Evolutionary conservation across 2,113 vertebrate genomes (phyloP).

Genomic region (Geothlypis trichas): DNA sequence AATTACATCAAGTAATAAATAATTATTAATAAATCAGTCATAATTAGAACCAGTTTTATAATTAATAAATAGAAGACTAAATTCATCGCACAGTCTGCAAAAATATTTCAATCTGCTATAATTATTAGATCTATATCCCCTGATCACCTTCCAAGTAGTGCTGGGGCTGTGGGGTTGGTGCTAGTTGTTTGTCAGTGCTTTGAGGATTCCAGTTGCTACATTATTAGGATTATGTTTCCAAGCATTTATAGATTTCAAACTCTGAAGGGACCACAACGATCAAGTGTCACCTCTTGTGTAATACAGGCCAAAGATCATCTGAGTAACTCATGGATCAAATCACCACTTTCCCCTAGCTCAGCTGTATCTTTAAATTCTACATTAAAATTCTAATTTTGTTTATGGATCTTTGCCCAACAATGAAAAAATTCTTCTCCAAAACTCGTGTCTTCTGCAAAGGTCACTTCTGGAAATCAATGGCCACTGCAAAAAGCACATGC

Average conservation of each 20-base stretch:
- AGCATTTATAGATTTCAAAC: neutral
- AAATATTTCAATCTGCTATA: neutral
- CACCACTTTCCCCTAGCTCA: neutral
- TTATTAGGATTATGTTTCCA: neutral
- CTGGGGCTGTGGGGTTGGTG: rapidly evolving
- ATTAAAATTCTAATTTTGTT: neutral
- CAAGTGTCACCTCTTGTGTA: neutral
- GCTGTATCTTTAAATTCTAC: neutral
- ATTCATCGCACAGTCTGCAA: neutral
- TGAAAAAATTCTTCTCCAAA: neutral
- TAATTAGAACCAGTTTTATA: neutral
- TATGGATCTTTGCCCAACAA: neutral
- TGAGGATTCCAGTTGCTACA: neutral
- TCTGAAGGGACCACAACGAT: neutral
- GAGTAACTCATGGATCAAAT: neutral
- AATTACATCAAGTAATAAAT: neutral
- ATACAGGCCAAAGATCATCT: neutral
- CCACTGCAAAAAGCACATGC: neutral
- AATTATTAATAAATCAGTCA: neutral
- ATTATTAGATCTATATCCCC: neutral
- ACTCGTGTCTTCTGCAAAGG: neutral
- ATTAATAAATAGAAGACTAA: neutral
- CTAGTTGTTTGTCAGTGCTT: neutral
- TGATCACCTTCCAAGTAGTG: neutral
- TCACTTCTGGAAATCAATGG: neutral